Percentiles rank a stretch among this genome's conserved stretches.
phyloP scores from a whole-genome alignment of 2,888 invertebrate genomes.

The Tanaodytes sp. region DNA sequence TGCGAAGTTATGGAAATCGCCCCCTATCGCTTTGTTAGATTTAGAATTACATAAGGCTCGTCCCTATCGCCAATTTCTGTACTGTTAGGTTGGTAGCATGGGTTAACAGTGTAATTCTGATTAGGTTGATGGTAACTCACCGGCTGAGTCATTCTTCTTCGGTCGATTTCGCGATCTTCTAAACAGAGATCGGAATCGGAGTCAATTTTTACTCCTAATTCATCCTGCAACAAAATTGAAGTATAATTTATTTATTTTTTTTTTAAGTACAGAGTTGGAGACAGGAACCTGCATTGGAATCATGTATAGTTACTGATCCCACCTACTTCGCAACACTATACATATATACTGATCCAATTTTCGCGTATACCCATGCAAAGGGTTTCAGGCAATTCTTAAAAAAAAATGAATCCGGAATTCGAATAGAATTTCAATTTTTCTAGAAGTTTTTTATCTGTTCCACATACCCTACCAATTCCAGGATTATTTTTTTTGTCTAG shows the following conservation, averaged over 20 bases:
- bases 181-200: conserved; percentile 94
- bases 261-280: no score
- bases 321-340: no score
- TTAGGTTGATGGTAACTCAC: conserved; percentile 73
- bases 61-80: conserved; percentile 66
- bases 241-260: not conserved
- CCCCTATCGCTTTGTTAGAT: conserved; percentile 69
- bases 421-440: no score
- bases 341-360: no score
- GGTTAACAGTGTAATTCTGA: conserved; percentile 72
- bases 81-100: conserved; percentile 71
- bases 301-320: no score
- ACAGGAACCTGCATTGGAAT: no score
- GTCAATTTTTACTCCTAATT: conserved; percentile 80
- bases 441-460: no score
- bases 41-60: conserved; percentile 72
- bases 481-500: no score
- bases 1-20: conserved; percentile 27
- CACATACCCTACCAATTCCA: no score
- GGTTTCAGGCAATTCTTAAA: no score
- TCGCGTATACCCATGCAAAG: no score
- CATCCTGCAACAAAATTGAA: conserved; percentile 75
- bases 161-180: conserved; percentile 78
- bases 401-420: no score
- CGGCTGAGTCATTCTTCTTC: conserved; percentile 70